Evolutionary conservation across 1,140 invertebrate species (phyloP).

Genomic region (Cylas formicarius): DNA sequence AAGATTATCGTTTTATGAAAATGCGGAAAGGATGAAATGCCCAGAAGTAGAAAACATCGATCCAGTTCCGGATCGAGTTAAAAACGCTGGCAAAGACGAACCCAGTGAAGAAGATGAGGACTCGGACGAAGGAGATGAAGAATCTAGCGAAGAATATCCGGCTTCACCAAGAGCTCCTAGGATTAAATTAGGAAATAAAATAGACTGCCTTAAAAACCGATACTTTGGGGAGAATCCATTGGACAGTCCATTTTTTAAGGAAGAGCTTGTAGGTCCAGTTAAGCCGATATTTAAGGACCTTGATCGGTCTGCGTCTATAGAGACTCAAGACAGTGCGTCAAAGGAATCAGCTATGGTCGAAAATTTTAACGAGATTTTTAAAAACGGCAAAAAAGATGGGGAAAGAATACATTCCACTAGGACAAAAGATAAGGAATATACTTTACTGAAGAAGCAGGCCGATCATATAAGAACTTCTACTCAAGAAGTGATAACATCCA

Average conservation of each 20-base stretch:
- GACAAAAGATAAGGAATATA: too few relatives aligned
- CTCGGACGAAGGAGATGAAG: conserved; percentile 27
- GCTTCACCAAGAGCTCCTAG: conserved; percentile 32
- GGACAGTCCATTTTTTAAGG: conserved; percentile 66
- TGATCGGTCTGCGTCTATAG: too few relatives aligned
- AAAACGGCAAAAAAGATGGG: too few relatives aligned
- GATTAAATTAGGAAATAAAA: conserved; percentile 56
- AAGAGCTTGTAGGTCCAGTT: conserved; percentile 41
- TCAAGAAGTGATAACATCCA: too few relatives aligned
- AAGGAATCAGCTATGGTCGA: too few relatives aligned
- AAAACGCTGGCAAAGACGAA: conserved; percentile 40
- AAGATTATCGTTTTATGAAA: conserved; percentile 54
- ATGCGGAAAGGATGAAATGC: conserved; percentile 42
- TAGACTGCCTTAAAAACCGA: conserved; percentile 63
- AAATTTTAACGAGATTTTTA: too few relatives aligned
- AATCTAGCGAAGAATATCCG: conserved; percentile 7
- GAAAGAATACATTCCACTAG: too few relatives aligned
- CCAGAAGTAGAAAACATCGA: conserved; percentile 47
- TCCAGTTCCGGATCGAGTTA: conserved; percentile 47
- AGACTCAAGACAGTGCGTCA: too few relatives aligned
- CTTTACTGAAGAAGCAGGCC: too few relatives aligned
- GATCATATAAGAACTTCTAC: too few relatives aligned
- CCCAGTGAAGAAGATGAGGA: conserved; percentile 35
- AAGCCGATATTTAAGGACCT: conserved; percentile 27
- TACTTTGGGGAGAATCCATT: conserved; percentile 66